phyloP scores from a whole-genome alignment of 2,113 vertebrate genomes.

The Epinephelus lanceolatus region DNA sequence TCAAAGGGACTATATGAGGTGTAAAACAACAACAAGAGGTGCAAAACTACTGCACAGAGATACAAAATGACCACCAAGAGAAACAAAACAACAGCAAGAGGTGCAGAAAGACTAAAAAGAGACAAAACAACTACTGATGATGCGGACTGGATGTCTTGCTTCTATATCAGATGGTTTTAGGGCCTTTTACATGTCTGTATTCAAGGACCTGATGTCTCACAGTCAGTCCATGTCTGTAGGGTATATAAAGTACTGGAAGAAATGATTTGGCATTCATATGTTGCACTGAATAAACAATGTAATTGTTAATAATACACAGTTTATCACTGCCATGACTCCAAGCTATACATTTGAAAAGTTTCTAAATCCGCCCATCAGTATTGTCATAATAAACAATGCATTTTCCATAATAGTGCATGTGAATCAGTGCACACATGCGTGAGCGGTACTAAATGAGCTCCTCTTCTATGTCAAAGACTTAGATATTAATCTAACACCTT shows the following conservation, averaged over 20 bases:
- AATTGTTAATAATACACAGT: not conserved
- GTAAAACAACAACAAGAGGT: not conserved
- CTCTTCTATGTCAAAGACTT: constrained; percentile 30
- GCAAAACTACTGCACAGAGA: not conserved
- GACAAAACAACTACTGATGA: not conserved
- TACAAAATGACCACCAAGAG: not conserved
- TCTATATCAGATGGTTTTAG: too few relatives aligned
- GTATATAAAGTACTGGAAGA: too few relatives aligned
- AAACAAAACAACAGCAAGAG: not conserved
- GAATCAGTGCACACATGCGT: not conserved
- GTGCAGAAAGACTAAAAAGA: not conserved
- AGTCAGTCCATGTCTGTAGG: not conserved
- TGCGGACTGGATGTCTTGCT: not conserved
- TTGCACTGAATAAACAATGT: not conserved
- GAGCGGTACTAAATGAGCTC: not conserved
- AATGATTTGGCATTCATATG: not conserved
- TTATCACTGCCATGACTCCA: not conserved
- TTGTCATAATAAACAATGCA: not conserved
- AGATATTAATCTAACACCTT: constrained; percentile 35
- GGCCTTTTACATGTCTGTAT: too few relatives aligned
- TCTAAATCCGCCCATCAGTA: not conserved
- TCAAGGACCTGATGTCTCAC: not conserved
- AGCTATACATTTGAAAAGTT: not conserved
- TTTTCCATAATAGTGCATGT: not conserved
- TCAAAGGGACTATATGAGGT: not conserved